Conservation (phyloP, 1,140 invertebrate genomes). For the Eubasilissa regina region DNA sequence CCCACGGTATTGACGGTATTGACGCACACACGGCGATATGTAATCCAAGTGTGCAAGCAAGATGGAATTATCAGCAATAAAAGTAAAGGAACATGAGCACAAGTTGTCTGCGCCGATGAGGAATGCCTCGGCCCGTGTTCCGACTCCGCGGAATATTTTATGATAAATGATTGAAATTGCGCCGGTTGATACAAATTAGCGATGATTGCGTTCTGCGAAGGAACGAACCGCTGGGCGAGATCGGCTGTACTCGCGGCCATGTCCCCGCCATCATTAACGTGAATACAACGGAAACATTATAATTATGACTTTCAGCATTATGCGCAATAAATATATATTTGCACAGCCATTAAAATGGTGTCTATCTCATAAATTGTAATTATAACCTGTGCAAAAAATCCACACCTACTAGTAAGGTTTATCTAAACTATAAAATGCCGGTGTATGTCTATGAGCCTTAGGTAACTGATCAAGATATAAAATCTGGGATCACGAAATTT, state of each 20-base stretch:
- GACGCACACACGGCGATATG: slow-evolving; percentile 27
- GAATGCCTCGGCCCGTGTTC: slow-evolving; percentile 15
- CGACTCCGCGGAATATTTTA: slow-evolving; percentile 49
- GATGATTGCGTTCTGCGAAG: slow-evolving; percentile 53
- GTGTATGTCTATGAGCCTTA: too few relatives aligned
- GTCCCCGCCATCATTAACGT: background rate
- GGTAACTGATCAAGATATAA: too few relatives aligned
- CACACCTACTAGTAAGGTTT: too few relatives aligned
- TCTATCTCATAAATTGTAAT: background rate
- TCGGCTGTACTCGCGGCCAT: background rate
- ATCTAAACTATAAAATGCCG: too few relatives aligned
- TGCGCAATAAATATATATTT: background rate
- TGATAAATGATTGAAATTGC: slow-evolving; percentile 61
- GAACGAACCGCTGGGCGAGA: slow-evolving; percentile 6
- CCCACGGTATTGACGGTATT: slow-evolving; percentile 17
- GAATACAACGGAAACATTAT: slow-evolving; percentile 24
- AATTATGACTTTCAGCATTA: slow-evolving; percentile 13
- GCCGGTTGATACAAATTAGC: slow-evolving; percentile 57
- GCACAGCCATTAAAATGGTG: slow-evolving; percentile 1
- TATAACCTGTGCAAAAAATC: background rate
- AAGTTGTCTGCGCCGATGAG: slow-evolving; percentile 16
- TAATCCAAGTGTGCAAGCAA: slow-evolving; percentile 52
- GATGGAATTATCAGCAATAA: slow-evolving; percentile 60
- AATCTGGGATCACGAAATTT: too few relatives aligned
- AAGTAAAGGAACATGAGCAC: slow-evolving; percentile 55